Evolutionary conservation across 2,797 vertebrate species (phyloP).

Genomic region (Tiaroga cobitis): DNA sequence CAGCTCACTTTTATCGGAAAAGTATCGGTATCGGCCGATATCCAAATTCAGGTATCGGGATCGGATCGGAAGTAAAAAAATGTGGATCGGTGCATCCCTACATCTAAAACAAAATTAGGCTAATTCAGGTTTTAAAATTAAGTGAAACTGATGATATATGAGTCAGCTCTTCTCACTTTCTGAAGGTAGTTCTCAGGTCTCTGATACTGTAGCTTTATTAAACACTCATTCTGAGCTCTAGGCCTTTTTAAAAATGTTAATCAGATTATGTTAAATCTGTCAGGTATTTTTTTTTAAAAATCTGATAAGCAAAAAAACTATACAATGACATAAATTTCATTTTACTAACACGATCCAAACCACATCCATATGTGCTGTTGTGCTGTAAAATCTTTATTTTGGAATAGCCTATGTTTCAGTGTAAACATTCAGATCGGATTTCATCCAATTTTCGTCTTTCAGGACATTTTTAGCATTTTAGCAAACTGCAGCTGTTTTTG

Average conservation of each 20-base stretch:
- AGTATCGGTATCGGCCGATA: too few species aligned
- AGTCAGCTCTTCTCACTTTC: neutral
- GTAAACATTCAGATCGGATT: neutral
- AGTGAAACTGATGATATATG: slow-evolving; percentile 10
- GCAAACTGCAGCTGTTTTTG: neutral
- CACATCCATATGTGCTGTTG: neutral
- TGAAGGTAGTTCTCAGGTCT: neutral
- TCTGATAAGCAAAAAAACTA: neutral
- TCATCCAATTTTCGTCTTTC: neutral
- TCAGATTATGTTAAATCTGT: neutral
- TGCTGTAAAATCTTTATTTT: neutral
- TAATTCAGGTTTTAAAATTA: slow-evolving; percentile 5
- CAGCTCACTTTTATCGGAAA: too few species aligned
- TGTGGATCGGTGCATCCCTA: too few species aligned
- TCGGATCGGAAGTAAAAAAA: too few species aligned
- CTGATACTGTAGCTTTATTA: neutral
- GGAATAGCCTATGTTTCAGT: neutral
- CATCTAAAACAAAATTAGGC: neutral
- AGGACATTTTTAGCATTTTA: neutral
- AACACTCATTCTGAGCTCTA: neutral
- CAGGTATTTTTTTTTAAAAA: neutral
- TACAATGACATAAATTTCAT: neutral
- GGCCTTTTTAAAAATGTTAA: neutral
- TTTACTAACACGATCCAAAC: neutral
- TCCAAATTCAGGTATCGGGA: too few species aligned